phyloP scores from a whole-genome alignment of 2,113 vertebrate species.

The Meriones unguiculatus region DNA sequence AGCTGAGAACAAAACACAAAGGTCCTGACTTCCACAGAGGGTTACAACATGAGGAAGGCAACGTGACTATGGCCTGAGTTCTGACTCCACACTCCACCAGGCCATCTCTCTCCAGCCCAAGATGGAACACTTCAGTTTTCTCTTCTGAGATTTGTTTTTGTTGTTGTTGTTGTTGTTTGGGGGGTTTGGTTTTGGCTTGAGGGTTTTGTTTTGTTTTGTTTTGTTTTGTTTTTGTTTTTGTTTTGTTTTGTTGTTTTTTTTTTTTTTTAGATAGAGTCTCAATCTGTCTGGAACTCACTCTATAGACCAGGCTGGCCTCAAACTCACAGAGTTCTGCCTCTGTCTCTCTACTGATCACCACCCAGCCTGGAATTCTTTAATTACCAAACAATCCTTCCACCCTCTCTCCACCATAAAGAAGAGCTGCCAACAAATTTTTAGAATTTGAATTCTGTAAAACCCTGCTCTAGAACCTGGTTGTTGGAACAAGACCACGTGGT shows the following conservation, averaged over 20 bases:
- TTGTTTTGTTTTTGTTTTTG: neutral
- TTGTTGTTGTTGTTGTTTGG: neutral
- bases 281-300: neutral
- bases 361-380: neutral
- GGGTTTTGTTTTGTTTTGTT: neutral
- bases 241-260: neutral
- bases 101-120: neutral
- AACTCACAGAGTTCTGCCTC: neutral
- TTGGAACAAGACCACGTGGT: neutral
- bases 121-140: neutral
- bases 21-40: neutral
- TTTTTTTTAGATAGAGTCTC: neutral
- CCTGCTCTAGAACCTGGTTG: neutral
- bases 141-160: neutral
- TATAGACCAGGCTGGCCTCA: neutral
- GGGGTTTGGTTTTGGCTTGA: neutral
- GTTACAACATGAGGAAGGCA: neutral
- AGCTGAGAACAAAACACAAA: conserved; percentile 28
- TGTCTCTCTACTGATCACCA: neutral
- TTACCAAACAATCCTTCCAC: neutral
- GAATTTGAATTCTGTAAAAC: neutral
- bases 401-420: neutral
- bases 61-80: neutral
- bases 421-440: neutral
- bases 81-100: neutral